Evolutionary conservation across 2,888 invertebrate species (phyloP), one percentile per base, ranked within the genome.

Genomic region (Yponomeuta evonymella): DNA sequence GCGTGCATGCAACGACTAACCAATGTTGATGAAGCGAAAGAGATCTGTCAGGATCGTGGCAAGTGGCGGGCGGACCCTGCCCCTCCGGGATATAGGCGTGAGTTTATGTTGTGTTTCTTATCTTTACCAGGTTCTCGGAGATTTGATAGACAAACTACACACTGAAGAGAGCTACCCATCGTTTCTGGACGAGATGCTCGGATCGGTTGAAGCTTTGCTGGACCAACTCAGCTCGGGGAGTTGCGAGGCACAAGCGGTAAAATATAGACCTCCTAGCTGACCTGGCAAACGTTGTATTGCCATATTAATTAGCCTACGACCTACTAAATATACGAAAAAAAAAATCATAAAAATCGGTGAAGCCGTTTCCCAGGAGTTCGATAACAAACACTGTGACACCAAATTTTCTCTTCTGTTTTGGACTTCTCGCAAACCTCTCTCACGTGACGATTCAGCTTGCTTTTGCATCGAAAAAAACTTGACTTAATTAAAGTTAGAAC

Each of bases 401-500:
- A 23, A 1, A 23, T 23, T 67, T 84, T 80, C 72, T 88, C 87
- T 71, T 86, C 85, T 0, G 83, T 65, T 71, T 83, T 86, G 0
- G 82, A 81, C 62, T 89, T 90, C 23, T 89, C 86, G 71, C 91
- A 91, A 0, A 90, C 90, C 72, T 88, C 85, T n/a, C 78, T 77
- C 0, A 91, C 72, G 77, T 91, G 91, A 0, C 88, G 78, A 72
- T 86, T 89, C 10, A 91, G 72, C 72, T 88, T 88, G 73, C 81
- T 87, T 63, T 83, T 83, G 0, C 83, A 84, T 90, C 90, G 85
- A 43, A 83, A 85, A n/a, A 48, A 58, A 15, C 12, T 58, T 23
- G 23, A 1, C 23, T 23, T 23, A 23, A 23, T 51, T 12, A 12
- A 4, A 33, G 23, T 23, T 33, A 33, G 1, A 1, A 1, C 33